Conservation (phyloP, 2,113 vertebrate species). For the Aleadryas rufinucha region DNA sequence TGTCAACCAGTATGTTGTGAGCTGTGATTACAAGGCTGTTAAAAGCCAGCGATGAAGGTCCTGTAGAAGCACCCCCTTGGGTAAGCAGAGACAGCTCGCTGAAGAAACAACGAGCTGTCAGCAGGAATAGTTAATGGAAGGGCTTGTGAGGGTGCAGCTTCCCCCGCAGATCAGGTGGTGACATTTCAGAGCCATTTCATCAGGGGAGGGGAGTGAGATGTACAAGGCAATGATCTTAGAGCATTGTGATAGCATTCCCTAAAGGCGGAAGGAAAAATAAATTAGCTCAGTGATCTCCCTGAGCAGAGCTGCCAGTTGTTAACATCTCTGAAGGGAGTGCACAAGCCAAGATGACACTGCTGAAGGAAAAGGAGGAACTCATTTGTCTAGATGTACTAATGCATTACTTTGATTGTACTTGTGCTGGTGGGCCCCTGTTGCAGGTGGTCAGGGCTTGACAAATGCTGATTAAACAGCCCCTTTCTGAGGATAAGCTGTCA, state of each 20-base stretch:
- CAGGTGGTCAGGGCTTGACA: slow-evolving; percentile 2
- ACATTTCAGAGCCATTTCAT: slow-evolving; percentile 47
- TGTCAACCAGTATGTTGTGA: not conserved
- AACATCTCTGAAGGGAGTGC: not conserved
- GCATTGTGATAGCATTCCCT: slow-evolving; percentile 50
- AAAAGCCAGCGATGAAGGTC: not conserved
- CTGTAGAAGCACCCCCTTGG: not conserved
- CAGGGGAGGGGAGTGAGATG: slow-evolving; percentile 31
- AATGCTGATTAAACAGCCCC: not conserved
- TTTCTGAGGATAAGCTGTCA: not conserved
- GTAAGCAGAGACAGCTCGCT: not conserved
- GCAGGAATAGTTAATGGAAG: slow-evolving; percentile 33
- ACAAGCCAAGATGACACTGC: not conserved
- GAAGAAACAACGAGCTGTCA: not conserved
- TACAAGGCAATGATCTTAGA: slow-evolving; percentile 48
- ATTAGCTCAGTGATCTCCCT: slow-evolving; percentile 61
- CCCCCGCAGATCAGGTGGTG: not conserved
- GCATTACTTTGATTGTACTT: slow-evolving; percentile 7
- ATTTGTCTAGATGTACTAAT: slow-evolving; percentile 19
- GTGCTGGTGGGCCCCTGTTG: not conserved
- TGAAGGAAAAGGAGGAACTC: not conserved
- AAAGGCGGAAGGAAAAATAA: slow-evolving; percentile 37
- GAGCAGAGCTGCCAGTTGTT: slow-evolving; percentile 55
- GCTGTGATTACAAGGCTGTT: slow-evolving; percentile 2
- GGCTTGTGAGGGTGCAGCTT: not conserved